Evolutionary conservation across 2,888 invertebrate genomes (phyloP).

Genomic region (Troides aeacus): DNA sequence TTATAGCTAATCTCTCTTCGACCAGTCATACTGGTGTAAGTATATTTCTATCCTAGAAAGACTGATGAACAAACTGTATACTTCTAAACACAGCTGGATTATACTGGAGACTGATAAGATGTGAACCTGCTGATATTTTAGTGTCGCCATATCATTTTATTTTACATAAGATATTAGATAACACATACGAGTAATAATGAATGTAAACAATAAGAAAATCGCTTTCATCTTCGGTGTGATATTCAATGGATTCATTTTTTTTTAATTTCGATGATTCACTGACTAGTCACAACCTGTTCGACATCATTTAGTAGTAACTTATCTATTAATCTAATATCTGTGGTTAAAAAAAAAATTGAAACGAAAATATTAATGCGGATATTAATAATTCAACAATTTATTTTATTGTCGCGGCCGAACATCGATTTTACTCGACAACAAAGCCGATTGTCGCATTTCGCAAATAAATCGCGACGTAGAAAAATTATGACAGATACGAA

Average conservation of each 20-base stretch:
- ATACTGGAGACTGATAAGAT: slow-evolving; percentile 32
- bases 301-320: slow-evolving; percentile 48
- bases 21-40: slow-evolving; percentile 7
- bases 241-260: slow-evolving; percentile 44
- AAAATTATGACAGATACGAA: slow-evolving; percentile 78
- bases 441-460: slow-evolving; percentile 69
- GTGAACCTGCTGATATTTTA: slow-evolving; percentile 59
- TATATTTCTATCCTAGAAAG: neutral
- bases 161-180: slow-evolving; percentile 52
- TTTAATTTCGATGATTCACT: slow-evolving; percentile 50
- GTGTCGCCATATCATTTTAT: slow-evolving; percentile 56
- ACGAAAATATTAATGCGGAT: slow-evolving; percentile 49
- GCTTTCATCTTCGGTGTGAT: slow-evolving; percentile 60
- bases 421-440: slow-evolving; percentile 54
- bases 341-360: slow-evolving; percentile 35
- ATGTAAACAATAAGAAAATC: slow-evolving; percentile 53
- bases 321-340: slow-evolving; percentile 33
- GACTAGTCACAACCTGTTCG: slow-evolving; percentile 42
- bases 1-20: slow-evolving; percentile 2
- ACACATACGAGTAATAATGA: slow-evolving; percentile 52
- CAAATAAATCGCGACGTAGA: slow-evolving; percentile 77
- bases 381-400: slow-evolving; percentile 66
- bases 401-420: slow-evolving; percentile 45
- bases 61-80: no score
- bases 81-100: neutral